phyloP scores from a whole-genome alignment of 2,797 vertebrate genomes.

The Crocodylus rhombifer region DNA sequence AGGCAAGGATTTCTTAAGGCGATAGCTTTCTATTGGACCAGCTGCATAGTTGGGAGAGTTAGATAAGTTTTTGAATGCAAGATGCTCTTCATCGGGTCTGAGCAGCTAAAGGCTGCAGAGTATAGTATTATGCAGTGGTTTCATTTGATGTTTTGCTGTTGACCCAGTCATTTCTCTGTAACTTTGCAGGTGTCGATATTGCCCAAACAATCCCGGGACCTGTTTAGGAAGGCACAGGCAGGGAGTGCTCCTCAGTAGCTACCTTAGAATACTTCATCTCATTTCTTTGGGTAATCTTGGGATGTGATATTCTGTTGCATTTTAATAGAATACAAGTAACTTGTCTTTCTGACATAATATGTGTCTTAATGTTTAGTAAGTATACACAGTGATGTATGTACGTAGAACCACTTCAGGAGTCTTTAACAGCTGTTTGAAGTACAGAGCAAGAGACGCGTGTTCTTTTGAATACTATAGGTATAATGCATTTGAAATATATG shows the following conservation, averaged over 20 bases:
- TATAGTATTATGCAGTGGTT: neutral
- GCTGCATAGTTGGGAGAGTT: too few relatives aligned
- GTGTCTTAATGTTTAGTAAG: neutral
- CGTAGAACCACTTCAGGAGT: neutral
- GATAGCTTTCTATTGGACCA: too few relatives aligned
- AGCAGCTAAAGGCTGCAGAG: too few relatives aligned
- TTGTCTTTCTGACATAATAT: neutral
- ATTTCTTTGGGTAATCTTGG: neutral
- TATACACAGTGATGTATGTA: neutral
- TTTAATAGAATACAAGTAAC: constrained; percentile 19
- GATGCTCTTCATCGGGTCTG: too few relatives aligned
- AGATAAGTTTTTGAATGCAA: too few relatives aligned
- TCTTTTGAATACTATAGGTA: neutral
- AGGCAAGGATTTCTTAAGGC: neutral
- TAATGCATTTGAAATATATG: neutral
- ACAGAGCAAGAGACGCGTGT: neutral
- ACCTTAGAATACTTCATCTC: neutral
- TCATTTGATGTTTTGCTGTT: neutral
- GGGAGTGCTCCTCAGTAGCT: constrained; percentile 7
- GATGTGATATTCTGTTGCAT: neutral
- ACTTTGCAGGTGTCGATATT: neutral
- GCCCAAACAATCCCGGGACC: neutral
- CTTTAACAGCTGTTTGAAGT: neutral
- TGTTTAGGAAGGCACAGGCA: constrained; percentile 4
- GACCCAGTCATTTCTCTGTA: neutral